These are phyloP conservation scores for Physella acuta DNA, from an alignment of 1,140 invertebrate genomes.

Conservation along the genomic window DNA sequence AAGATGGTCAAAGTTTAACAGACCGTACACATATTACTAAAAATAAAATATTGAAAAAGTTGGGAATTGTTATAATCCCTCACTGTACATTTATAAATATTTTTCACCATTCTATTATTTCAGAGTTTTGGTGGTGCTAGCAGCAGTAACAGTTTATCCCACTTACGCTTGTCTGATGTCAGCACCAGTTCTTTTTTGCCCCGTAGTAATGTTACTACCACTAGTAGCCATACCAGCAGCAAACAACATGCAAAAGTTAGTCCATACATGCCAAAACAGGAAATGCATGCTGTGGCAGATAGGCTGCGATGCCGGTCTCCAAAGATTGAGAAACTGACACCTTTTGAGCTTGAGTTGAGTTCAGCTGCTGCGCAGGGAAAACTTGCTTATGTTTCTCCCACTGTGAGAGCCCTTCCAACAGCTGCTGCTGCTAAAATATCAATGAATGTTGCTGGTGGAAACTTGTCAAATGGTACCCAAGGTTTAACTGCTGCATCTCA, in stretches of 20 bases:
- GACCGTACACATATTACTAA: too few relatives aligned
- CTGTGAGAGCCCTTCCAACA: constrained; percentile 39
- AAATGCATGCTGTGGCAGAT: constrained; percentile 24
- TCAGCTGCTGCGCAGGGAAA: constrained; percentile 52
- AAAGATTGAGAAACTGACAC: constrained; percentile 39
- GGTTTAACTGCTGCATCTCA: constrained; percentile 24
- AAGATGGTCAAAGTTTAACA: too few relatives aligned
- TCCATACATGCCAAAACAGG: constrained; percentile 47
- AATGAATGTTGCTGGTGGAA: constrained; percentile 21
- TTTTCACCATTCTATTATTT: not conserved
- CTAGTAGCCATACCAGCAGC: constrained; percentile 8
- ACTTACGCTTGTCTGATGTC: constrained; percentile 1
- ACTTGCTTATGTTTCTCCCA: constrained; percentile 53
- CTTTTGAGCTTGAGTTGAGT: constrained; percentile 43
- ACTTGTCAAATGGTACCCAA: constrained; percentile 24
- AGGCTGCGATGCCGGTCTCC: constrained; percentile 34
- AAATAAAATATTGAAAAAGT: too few relatives aligned
- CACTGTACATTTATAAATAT: not conserved
- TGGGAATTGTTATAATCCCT: too few relatives aligned
- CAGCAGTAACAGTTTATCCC: constrained; percentile 21
- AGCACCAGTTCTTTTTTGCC: constrained; percentile 8
- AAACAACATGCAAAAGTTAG: constrained; percentile 47
- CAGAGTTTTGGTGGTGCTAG: constrained; percentile 22
- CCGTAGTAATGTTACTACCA: constrained; percentile 12
- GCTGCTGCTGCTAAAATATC: constrained; percentile 33